Conservation (phyloP, 2,888 invertebrate species). For the Drosophila subquinaria region DNA sequence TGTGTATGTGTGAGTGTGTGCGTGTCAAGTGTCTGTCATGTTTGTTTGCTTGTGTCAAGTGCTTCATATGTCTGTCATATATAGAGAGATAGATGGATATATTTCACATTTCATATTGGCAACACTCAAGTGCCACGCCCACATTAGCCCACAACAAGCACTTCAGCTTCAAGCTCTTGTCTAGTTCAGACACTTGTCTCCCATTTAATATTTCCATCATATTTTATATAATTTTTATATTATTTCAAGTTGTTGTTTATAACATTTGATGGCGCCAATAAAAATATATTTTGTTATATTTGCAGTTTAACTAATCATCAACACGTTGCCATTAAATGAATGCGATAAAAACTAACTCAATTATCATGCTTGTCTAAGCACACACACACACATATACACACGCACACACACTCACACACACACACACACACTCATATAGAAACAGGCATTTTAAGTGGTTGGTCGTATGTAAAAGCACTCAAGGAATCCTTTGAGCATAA, state of each 20-base stretch:
- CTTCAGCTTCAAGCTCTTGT: slow-evolving; percentile 6
- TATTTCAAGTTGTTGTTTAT: slow-evolving; percentile 47
- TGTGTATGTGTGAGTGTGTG: slow-evolving; percentile 24
- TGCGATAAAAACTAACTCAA: slow-evolving; percentile 60
- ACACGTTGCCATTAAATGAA: slow-evolving; percentile 44
- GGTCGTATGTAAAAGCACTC: slow-evolving; percentile 24
- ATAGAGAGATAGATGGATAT: slow-evolving; percentile 21
- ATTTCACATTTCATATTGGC: slow-evolving; percentile 44
- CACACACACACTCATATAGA: slow-evolving; percentile 1
- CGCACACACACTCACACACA: slow-evolving; percentile 3
- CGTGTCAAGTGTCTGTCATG: slow-evolving; percentile 63
- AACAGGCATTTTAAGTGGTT: slow-evolving; percentile 30
- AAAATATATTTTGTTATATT: slow-evolving; percentile 30
- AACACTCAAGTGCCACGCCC: slow-evolving; percentile 48
- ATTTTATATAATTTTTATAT: slow-evolving; percentile 13
- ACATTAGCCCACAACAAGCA: neutral
- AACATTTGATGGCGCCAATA: slow-evolving; percentile 54
- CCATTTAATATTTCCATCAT: slow-evolving; percentile 4
- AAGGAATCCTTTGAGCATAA: neutral
- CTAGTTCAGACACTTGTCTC: neutral
- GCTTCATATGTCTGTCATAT: slow-evolving; percentile 54
- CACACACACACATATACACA: slow-evolving; percentile 18
- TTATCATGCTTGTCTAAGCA: slow-evolving; percentile 70
- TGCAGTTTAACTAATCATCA: slow-evolving; percentile 55
- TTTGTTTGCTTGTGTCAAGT: slow-evolving; percentile 71